Evolutionary conservation across 2,797 vertebrate genomes (phyloP).

Genomic region (Cryptoblepharus egeriae): DNA sequence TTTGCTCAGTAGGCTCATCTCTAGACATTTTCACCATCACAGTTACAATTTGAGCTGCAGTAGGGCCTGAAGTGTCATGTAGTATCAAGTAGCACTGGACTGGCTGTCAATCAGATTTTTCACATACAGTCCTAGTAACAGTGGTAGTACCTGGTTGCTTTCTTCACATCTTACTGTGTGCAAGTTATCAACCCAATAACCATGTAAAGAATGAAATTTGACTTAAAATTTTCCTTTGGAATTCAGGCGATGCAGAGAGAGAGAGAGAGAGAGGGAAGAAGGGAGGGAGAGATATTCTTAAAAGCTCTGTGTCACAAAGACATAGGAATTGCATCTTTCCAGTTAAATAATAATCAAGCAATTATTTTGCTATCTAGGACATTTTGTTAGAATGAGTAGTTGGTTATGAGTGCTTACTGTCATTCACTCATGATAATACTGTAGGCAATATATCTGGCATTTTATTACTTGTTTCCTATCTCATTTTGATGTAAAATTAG

Average conservation of each 20-base stretch:
- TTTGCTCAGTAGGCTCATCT: background rate
- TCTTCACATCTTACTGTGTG: background rate
- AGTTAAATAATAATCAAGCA: conserved; percentile 60
- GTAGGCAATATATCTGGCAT: conserved; percentile 13
- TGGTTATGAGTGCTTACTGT: conserved; percentile 44
- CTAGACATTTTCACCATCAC: background rate
- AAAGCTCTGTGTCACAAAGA: background rate
- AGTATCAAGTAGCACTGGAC: background rate
- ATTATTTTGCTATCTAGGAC: conserved; percentile 47
- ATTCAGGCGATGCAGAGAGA: background rate
- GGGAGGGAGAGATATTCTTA: too few species aligned
- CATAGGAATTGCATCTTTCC: conserved; percentile 29
- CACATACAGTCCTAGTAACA: background rate
- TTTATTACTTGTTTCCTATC: conserved; percentile 41
- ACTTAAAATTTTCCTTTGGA: background rate
- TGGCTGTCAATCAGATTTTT: background rate
- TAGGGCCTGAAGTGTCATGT: background rate
- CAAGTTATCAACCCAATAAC: background rate
- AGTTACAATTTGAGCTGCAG: background rate
- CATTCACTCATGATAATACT: conserved; percentile 40
- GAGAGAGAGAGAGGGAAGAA: too few species aligned
- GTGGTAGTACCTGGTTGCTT: background rate
- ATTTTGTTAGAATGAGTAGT: conserved; percentile 53
- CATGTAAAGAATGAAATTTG: background rate
- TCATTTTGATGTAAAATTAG: conserved; percentile 30